Percentiles rank a stretch among this genome's conserved stretches.
phyloP scores from a whole-genome alignment of 2,113 vertebrate genomes.

The Zeus faber region DNA sequence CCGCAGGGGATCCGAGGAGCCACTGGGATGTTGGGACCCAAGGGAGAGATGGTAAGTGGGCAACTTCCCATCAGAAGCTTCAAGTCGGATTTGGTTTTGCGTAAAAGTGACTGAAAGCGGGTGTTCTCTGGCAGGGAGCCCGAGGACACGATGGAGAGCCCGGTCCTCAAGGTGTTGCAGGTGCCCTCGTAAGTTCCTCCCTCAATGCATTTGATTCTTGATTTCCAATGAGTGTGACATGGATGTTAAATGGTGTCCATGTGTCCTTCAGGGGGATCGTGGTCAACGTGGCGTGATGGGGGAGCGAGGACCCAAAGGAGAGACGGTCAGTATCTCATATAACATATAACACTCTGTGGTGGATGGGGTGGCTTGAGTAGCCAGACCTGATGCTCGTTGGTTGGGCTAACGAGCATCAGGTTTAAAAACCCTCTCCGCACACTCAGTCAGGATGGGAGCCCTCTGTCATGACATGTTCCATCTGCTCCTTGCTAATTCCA shows the following conservation, averaged over 20 bases:
- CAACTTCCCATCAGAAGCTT: no score
- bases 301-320: constrained; percentile 87
- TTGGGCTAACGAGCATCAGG: no score
- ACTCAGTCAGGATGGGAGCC: no score
- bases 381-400: no score
- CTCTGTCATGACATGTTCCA: no score
- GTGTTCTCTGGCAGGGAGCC: constrained; percentile 74
- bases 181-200: constrained; percentile 81
- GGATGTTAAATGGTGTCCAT: background rate
- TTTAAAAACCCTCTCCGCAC: no score
- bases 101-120: background rate
- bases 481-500: no score
- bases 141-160: constrained; percentile 89
- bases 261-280: constrained; percentile 82
- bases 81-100: background rate
- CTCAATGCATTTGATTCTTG: background rate
- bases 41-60: constrained; percentile 88
- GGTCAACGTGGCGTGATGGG: constrained; percentile 88
- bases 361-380: no score
- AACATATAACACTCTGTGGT: constrained; percentile 5
- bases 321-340: constrained; percentile 73
- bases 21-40: constrained; percentile 83
- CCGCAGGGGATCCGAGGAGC: constrained; percentile 86
- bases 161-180: constrained; percentile 85
- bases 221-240: background rate